A percentile compares a stretch with the other conserved stretches of the same genome.
Evolutionary conservation across 2,888 invertebrate genomes (phyloP).

Genomic region (Drosophila demipolita): DNA sequence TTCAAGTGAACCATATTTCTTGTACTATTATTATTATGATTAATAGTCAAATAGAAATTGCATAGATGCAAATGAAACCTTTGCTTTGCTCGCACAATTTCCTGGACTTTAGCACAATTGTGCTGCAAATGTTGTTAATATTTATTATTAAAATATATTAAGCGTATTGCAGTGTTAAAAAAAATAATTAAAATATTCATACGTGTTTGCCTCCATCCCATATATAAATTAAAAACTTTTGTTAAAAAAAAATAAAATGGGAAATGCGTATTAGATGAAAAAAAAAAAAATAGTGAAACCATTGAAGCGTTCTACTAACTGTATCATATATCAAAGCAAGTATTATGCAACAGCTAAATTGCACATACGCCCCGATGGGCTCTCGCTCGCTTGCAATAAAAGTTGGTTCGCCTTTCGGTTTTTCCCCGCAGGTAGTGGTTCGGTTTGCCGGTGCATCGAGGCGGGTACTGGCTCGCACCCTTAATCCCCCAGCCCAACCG

Average conservation of each 20-base stretch:
- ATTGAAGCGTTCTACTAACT: conserved; percentile 12
- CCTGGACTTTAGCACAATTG: background rate
- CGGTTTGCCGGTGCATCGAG: conserved; percentile 16
- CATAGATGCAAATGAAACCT: background rate
- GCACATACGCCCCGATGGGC: conserved; percentile 65
- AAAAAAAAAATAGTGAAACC: background rate
- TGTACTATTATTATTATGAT: background rate
- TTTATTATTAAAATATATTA: background rate
- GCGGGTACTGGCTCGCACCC: conserved; percentile 70
- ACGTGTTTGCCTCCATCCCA: background rate
- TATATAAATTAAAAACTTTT: background rate
- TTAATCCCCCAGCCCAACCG: conserved; percentile 54
- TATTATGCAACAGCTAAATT: conserved; percentile 45
- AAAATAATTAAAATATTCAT: background rate
- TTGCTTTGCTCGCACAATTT: background rate
- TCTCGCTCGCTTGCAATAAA: conserved; percentile 2
- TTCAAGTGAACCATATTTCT: background rate
- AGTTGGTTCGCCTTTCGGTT: conserved; percentile 11
- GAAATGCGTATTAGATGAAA: background rate
- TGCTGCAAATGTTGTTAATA: background rate
- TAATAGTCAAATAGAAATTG: background rate
- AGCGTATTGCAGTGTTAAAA: background rate
- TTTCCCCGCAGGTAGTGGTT: conserved; percentile 45
- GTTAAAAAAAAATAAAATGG: background rate
- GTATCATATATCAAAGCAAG: conserved; percentile 9